Base-by-base conservation (phyloP, 1,140 invertebrate genomes). In the Elysia chlorotica region DNA sequence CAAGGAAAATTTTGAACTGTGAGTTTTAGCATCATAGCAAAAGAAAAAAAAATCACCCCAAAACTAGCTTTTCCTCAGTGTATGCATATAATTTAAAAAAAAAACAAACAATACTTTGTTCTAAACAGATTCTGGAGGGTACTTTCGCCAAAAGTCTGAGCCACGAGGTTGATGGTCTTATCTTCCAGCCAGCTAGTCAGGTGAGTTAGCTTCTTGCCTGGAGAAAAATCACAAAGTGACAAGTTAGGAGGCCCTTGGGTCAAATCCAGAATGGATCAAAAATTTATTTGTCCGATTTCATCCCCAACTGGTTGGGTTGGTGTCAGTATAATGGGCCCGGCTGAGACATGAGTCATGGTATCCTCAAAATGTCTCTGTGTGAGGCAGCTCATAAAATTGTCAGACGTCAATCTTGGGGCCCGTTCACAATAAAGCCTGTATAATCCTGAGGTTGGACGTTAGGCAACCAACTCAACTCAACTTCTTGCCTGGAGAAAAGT, bases 91-190 rank as follows among this genome's bases (percentile, higher is more conserved):
- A 6, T 6, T 38, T 10, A 48, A 23, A 19, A 17, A n/a, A 30
- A 28, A 31, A 4, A 30, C 35, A 33, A 17, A 30, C 4, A n/a
- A 33, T 17, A 14, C 31, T 10, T 36, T 56, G 17, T 19, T 68
- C 5, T 37, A 82, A 82, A 25, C 76, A 89, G 82, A 87, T 99
- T 23, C 88, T 99, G 21, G 91, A 93, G 68, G 92, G 94, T 61
- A 95, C 95, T 82, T 99, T 99, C 87, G 90, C 92, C 0, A 92
- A 92, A 74, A 91, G 93, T 62, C 87, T 99, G 1, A 90, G 91
- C 28, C 98, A 99, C 83, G 96, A 99, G 87, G 96, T 97, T 0
- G 98, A 99, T 86, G 98, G 98, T 57, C 89, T 99, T 0, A 97
- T 99, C 80, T 99, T 99, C 85, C 98, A 99, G 85, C 98, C 98